These are phyloP conservation scores for Antrozous pallidus DNA, from an alignment of 2,797 vertebrate genomes.

Conservation along the genomic window DNA sequence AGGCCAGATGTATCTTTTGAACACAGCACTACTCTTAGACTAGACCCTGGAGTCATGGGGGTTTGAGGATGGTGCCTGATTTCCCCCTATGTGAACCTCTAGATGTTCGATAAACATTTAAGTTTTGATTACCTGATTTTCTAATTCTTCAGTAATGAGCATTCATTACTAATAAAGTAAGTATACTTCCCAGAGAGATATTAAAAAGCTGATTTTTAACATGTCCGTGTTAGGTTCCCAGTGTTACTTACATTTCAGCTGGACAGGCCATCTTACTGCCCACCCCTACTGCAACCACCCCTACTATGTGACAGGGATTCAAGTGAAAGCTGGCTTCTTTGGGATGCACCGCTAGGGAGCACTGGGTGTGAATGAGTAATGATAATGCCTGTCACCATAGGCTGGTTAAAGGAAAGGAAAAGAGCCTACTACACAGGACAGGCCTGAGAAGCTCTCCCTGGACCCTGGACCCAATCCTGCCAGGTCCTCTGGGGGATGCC, in stretches of 20 bases:
- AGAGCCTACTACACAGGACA: not conserved
- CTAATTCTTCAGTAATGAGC: not conserved
- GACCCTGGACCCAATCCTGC: not conserved
- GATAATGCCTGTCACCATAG: accelerated
- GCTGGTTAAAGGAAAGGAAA: not conserved
- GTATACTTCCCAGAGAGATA: not conserved
- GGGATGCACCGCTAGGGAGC: not conserved
- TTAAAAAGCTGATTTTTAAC: not conserved
- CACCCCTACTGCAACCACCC: not conserved
- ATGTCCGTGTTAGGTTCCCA: not conserved
- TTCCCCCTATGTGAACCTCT: not conserved
- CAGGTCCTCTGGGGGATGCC: not conserved
- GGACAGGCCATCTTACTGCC: not conserved
- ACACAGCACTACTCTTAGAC: not conserved
- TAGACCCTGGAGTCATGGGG: accelerated
- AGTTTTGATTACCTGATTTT: not conserved
- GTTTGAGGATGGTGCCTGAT: accelerated
- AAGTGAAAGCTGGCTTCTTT: not conserved
- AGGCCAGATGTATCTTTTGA: not conserved
- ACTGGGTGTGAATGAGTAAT: not conserved
- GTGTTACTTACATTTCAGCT: not conserved
- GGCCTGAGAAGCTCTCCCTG: not conserved
- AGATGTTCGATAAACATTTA: not conserved
- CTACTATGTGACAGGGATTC: not conserved
- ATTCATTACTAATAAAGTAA: not conserved